Base-by-base conservation (phyloP, 2,888 invertebrate genomes). In the Hesperia comma region DNA sequence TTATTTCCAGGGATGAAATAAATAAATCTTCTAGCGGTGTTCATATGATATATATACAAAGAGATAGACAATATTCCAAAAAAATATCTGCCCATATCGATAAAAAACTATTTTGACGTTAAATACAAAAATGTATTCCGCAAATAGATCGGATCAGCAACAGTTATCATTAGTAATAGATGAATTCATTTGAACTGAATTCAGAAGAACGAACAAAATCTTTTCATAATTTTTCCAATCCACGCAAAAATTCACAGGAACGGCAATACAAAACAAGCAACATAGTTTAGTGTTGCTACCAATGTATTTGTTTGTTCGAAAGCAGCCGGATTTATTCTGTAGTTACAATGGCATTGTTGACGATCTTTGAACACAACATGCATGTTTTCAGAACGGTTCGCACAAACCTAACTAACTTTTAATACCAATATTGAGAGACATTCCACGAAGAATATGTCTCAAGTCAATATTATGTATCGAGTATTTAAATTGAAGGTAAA, bases 361-460 rank as follows among this genome's bases (percentile, higher is more conserved):
- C 83, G 83, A 74, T 82, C 76, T 75, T 75, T 77, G 76, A 81
- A 72, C 77, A 86, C 80, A 89, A 90, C 88, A 88, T 79, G 77
- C 70, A 69, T 84, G 86, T 88, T 89, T 88, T 85, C 87, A 86
- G 88, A 89, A 88, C 19, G 72, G 68, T 75, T 78, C 75, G 78
- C 79, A 79, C 74, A 81, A 81, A 79, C 71, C 68, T 26, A 55
- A 32, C 21, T 46, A 43, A 53, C 14, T 53, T 21, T 56, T 63
- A 41, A 43, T 17, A 15, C 12, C 33, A 54, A 63, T 46, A 55
- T 49, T 49, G 37, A 49, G 41, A 37, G 21, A 26, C 21, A 57
- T 57, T 43, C 56, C 7, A 32, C 19, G 37, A 15, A 19, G 33
- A 15, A 32, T 15, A 33, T n/a, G n/a, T 19, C 1, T 53, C 4